Conservation (phyloP, 30 jellyfish, hydroid and myxozoan species). For the Phacellophora camtschatica region DNA sequence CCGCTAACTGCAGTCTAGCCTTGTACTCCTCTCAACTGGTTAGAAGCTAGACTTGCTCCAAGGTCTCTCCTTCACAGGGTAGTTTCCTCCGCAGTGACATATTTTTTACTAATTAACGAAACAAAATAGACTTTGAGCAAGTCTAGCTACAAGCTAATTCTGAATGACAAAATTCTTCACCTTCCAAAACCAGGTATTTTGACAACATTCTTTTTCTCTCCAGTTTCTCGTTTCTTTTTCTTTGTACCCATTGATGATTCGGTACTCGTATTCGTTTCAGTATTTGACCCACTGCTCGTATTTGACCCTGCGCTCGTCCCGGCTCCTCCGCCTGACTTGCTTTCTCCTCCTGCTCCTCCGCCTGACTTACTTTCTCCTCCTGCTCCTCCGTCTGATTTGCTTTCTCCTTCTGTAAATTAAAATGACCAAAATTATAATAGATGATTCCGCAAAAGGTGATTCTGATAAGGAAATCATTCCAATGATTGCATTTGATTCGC, state of each 20-base stretch:
- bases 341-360: slow-evolving; percentile 19
- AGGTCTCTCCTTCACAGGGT: too few species aligned
- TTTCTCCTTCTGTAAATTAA: slow-evolving; percentile 60
- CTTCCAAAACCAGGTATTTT: slow-evolving; percentile 64
- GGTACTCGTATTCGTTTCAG: slow-evolving; percentile 85
- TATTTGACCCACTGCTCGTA: slow-evolving; percentile 75
- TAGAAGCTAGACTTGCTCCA: too few species aligned
- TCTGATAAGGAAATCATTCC: too few species aligned
- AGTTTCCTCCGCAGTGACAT: too few species aligned
- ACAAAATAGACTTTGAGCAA: too few species aligned
- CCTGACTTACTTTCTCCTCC: background rate
- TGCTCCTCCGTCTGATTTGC: slow-evolving; percentile 36
- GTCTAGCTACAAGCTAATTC: too few species aligned
- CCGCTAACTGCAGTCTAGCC: too few species aligned
- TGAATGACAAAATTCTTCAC: background rate
- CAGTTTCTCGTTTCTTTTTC: slow-evolving; percentile 46
- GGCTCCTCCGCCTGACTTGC: slow-evolving; percentile 70
- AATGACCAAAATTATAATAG: too few species aligned
- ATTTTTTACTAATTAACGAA: too few species aligned
- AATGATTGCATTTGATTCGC: too few species aligned
- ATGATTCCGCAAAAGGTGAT: too few species aligned
- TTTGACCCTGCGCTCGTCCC: slow-evolving; percentile 80
- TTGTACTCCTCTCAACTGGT: too few species aligned
- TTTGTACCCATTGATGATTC: slow-evolving; percentile 90
- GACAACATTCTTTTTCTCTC: slow-evolving; percentile 11